These are phyloP conservation scores for Myrmecobius fasciatus DNA, from an alignment of 2,113 vertebrate genomes.

Conservation along the genomic window DNA sequence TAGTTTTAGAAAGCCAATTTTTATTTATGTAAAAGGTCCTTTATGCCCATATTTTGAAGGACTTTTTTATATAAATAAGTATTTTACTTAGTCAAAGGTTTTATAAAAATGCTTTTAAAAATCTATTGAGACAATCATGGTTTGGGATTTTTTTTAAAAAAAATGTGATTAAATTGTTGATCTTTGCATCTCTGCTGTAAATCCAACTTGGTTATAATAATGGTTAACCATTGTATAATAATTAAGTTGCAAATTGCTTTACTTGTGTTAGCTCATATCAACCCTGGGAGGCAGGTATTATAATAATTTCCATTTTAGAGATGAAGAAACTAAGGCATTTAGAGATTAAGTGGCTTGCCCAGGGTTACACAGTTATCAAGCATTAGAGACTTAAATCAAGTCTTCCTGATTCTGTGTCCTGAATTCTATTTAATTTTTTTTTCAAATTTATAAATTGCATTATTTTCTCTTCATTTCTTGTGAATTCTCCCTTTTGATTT, in stretches of 20 bases:
- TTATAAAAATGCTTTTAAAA: neutral
- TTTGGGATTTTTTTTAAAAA: neutral
- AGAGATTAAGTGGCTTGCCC: neutral
- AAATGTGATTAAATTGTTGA: neutral
- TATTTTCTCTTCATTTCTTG: neutral
- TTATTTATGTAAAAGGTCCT: neutral
- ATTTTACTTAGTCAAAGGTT: neutral
- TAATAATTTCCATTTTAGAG: neutral
- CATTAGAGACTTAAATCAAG: neutral
- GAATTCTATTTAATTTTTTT: neutral
- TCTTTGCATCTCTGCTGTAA: neutral
- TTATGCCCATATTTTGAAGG: neutral
- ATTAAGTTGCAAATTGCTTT: neutral
- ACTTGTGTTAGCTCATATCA: neutral
- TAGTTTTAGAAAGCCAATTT: neutral
- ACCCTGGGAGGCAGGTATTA: neutral
- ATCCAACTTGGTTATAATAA: neutral
- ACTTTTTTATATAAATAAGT: neutral
- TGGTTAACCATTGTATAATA: neutral
- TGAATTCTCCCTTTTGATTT: neutral
- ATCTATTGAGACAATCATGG: neutral
- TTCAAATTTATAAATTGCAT: neutral
- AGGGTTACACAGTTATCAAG: neutral
- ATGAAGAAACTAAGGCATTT: neutral
- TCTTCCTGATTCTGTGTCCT: neutral